These are phyloP conservation scores for Volucella zonaria DNA, from an alignment of 2,888 invertebrate genomes.

Conservation along the genomic window DNA sequence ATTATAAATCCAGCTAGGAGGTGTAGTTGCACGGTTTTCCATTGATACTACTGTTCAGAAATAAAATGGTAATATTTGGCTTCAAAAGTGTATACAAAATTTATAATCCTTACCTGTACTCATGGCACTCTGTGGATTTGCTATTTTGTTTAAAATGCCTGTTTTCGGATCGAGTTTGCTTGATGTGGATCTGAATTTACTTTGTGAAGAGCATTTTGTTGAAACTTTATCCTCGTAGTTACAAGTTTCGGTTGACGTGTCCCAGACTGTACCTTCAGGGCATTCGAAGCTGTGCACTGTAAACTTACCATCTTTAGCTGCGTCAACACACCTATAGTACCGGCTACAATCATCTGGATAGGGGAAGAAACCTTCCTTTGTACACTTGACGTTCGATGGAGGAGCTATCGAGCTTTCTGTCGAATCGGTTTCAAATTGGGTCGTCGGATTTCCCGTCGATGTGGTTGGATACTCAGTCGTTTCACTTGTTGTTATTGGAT, in stretches of 20 bases:
- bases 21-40: constrained; percentile 27
- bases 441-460: constrained; percentile 70
- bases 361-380: constrained; percentile 82
- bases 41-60: constrained; percentile 55
- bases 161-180: background rate
- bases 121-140: too few relatives aligned
- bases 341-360: constrained; percentile 84
- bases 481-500: constrained; percentile 49
- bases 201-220: constrained; percentile 78
- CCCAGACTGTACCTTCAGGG: constrained; percentile 85
- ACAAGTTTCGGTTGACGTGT: constrained; percentile 84
- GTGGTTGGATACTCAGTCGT: constrained; percentile 63
- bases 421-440: constrained; percentile 37
- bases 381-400: constrained; percentile 78
- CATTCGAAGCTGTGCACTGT: constrained; percentile 84
- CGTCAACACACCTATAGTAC: constrained; percentile 84
- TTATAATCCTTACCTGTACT: too few relatives aligned
- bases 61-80: too few relatives aligned
- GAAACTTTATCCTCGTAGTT: constrained; percentile 80
- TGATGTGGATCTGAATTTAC: constrained; percentile 59
- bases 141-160: too few relatives aligned
- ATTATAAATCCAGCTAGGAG: constrained; percentile 54
- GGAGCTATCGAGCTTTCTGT: constrained; percentile 48
- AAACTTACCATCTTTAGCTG: constrained; percentile 81
- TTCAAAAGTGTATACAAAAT: too few relatives aligned